These are phyloP conservation scores for Clytia hemisphaerica DNA, from an alignment of 30 jellyfish, hydroid and myxozoan species.

Conservation along the genomic window DNA sequence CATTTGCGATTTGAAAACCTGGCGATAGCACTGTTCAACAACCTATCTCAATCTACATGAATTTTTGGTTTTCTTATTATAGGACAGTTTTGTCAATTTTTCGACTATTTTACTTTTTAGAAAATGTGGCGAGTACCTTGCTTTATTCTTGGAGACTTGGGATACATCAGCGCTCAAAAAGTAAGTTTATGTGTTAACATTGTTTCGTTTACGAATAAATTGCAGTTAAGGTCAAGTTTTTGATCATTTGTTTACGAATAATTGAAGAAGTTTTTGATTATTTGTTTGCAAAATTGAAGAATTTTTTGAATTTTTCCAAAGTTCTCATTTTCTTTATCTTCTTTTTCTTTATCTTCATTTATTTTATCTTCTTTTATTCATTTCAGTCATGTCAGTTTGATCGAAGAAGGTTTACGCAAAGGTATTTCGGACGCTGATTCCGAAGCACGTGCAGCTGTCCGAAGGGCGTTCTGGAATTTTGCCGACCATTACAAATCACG, in stretches of 20 bases:
- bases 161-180: constrained; percentile 72
- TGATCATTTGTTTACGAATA: too few relatives aligned
- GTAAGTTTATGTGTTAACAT: too few relatives aligned
- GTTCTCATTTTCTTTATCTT: not conserved
- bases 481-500: constrained; percentile 71
- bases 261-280: not conserved
- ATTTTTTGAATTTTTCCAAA: not conserved
- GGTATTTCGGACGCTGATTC: constrained; percentile 96
- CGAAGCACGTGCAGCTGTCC: constrained; percentile 93
- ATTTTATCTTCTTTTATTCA: not conserved
- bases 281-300: not conserved
- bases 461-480: constrained; percentile 96
- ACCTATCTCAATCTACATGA: too few relatives aligned
- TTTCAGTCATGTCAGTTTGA: constrained; percentile 61
- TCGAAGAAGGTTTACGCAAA: constrained; percentile 88
- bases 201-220: too few relatives aligned
- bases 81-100: too few relatives aligned
- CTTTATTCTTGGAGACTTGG: constrained; percentile 76
- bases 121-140: constrained; percentile 79
- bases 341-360: not conserved
- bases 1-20: too few relatives aligned
- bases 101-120: constrained; percentile 27
- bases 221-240: too few relatives aligned
- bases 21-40: too few relatives aligned
- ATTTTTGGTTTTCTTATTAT: too few relatives aligned